Evolutionary conservation across 2,888 invertebrate genomes (phyloP), one percentile per base, ranked within the genome.

Genomic region (Criorhina ranunculi): DNA sequence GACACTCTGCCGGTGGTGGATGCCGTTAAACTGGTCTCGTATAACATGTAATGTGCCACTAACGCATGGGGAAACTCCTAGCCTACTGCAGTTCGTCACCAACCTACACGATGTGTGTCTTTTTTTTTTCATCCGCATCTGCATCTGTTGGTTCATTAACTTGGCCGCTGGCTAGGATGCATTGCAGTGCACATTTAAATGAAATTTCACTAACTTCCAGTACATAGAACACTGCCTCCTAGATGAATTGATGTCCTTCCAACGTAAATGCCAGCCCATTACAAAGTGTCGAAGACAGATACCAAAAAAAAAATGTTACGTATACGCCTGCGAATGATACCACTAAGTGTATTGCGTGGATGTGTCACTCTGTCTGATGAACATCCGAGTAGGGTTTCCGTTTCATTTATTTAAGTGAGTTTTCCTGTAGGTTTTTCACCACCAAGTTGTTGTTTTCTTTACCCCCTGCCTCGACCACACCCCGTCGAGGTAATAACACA

Each of bases 381-480:
- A 49, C 49, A 59, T 37, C 37, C 17, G 31, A 19, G 49, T 51
- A 19, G 40, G 72, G 60, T 60, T 60, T 60, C 49, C 37, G 49
- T 72, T 72, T 72, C 72, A 72, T 72, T 72, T 51, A 40, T 31
- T 72, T 60, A 72, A 72, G 72, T 72, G 72, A 72, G 6, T 51
- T 40, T 37, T 9, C 1, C 49, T 40, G n/a, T 31, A 31, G 17
- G 29, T 33, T 17, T 62, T 46, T 46, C 62, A 62, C 44, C 15
- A 11, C 7, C 24, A 24, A 3, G 24, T 24, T 4, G 24, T 24
- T 24, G 24, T 19, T 15, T 33, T 9, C 51, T 37, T n/a, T n/a
- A n/a, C n/a, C n/a, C n/a, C n/a, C n/a, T n/a, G n/a, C n/a, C n/a
- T n/a, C n/a, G n/a, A n/a, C n/a, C n/a, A n/a, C 35, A 31, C 11